These are phyloP conservation scores for Gymnorhina tibicen DNA, from an alignment of 2,113 vertebrate genomes.

Conservation along the genomic window DNA sequence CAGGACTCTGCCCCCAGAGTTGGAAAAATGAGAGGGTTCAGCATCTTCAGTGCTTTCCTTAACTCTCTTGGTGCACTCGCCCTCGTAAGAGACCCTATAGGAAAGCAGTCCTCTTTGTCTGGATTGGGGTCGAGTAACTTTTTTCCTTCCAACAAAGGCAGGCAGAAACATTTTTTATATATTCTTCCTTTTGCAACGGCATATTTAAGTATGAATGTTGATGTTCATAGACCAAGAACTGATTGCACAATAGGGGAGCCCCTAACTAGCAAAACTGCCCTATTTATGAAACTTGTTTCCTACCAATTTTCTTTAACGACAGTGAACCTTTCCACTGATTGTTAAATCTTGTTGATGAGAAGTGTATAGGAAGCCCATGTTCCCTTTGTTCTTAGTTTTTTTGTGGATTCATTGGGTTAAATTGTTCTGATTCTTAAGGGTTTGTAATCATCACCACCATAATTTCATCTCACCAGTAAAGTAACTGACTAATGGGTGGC, in stretches of 20 bases:
- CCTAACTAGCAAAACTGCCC: neutral
- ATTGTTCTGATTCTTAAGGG: neutral
- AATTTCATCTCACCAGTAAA: neutral
- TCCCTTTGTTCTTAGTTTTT: neutral
- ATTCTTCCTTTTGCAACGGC: neutral
- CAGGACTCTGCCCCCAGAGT: neutral
- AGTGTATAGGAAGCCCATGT: neutral
- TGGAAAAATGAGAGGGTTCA: neutral
- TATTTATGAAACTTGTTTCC: constrained; percentile 8
- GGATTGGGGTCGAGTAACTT: neutral
- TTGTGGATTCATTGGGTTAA: neutral
- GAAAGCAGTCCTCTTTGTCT: neutral
- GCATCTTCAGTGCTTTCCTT: neutral
- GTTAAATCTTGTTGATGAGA: neutral
- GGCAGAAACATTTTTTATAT: neutral
- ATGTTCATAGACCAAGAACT: neutral
- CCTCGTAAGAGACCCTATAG: neutral
- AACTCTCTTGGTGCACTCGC: neutral
- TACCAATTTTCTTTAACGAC: neutral
- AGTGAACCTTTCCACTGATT: neutral
- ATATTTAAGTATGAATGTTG: neutral
- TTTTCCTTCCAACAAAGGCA: neutral
- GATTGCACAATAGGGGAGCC: neutral
- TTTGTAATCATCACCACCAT: neutral
- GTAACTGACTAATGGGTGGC: constrained; percentile 18